phyloP scores from a whole-genome alignment of 1,140 invertebrate species.

The Pseudomyrmex flavicornis region DNA sequence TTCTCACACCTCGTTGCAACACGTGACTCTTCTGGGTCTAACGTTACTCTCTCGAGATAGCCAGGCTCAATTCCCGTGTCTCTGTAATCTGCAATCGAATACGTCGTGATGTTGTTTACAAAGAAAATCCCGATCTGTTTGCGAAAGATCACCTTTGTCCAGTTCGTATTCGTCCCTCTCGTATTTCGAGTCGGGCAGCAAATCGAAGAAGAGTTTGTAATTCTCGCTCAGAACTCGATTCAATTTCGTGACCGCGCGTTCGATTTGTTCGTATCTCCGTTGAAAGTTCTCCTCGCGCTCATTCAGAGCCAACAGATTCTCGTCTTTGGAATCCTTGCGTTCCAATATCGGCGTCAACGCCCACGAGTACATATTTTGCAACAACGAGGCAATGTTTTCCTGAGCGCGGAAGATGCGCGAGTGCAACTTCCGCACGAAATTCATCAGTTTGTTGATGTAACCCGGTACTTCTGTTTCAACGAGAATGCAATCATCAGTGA shows the following conservation, averaged over 20 bases:
- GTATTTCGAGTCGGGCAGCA: constrained; percentile 78
- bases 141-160: constrained; percentile 63
- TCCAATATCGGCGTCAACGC: constrained; percentile 89
- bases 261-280: constrained; percentile 87
- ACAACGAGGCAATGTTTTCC: constrained; percentile 82
- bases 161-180: constrained; percentile 73
- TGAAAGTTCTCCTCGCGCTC: constrained; percentile 86
- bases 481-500: not conserved
- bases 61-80: too few species aligned
- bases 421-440: constrained; percentile 86
- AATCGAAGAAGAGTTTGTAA: constrained; percentile 87
- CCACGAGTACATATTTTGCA: constrained; percentile 89
- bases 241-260: constrained; percentile 86
- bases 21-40: too few species aligned
- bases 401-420: constrained; percentile 86
- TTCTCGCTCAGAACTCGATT: constrained; percentile 88
- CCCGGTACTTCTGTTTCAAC: constrained; percentile 84
- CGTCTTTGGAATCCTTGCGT: constrained; percentile 87
- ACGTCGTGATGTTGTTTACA: too few species aligned
- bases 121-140: too few species aligned
- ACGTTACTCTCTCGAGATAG: too few species aligned
- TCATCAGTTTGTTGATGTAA: constrained; percentile 86
- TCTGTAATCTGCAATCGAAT: too few species aligned
- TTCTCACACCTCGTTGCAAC: too few species aligned
- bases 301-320: constrained; percentile 87